Percentiles rank a stretch among this genome's conserved stretches.
Evolutionary conservation across 2,888 invertebrate genomes (phyloP).

Genomic region (Mechanitis mazaeus): DNA sequence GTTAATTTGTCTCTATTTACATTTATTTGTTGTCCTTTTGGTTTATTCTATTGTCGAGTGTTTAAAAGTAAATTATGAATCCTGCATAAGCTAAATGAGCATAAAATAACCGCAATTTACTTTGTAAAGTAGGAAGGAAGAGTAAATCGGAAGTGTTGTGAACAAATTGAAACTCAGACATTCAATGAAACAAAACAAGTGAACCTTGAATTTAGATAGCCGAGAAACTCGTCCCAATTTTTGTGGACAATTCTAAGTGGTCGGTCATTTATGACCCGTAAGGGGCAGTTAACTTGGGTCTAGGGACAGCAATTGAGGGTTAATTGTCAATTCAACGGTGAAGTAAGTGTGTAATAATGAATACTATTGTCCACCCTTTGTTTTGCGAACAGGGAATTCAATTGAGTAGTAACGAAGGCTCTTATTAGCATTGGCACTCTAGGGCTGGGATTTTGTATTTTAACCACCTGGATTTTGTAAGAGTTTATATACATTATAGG

Average conservation of each 20-base stretch:
- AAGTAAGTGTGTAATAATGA: conserved; percentile 63
- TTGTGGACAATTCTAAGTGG: conserved; percentile 23
- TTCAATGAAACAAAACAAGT: neutral
- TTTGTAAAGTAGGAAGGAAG: neutral
- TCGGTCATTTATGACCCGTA: conserved; percentile 52
- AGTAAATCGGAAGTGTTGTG: too few species aligned
- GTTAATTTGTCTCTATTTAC: conserved; percentile 6
- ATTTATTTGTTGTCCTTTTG: neutral
- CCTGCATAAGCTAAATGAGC: neutral
- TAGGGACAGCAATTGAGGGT: conserved; percentile 58
- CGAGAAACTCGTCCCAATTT: conserved; percentile 13
- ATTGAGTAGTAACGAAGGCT: neutral
- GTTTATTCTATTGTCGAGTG: neutral
- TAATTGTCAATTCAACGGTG: conserved; percentile 56
- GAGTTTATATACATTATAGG: neutral
- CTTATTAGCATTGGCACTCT: neutral
- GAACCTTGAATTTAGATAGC: conserved; percentile 1
- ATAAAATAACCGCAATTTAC: too few species aligned
- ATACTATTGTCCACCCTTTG: conserved; percentile 50
- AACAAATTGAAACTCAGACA: too few species aligned
- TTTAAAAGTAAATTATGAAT: neutral
- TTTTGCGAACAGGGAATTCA: conserved; percentile 18
- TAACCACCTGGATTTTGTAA: neutral
- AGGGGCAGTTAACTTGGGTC: conserved; percentile 57
- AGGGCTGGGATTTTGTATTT: neutral